phyloP scores from a whole-genome alignment of 2,797 vertebrate species.

The Aplochiton taeniatus region DNA sequence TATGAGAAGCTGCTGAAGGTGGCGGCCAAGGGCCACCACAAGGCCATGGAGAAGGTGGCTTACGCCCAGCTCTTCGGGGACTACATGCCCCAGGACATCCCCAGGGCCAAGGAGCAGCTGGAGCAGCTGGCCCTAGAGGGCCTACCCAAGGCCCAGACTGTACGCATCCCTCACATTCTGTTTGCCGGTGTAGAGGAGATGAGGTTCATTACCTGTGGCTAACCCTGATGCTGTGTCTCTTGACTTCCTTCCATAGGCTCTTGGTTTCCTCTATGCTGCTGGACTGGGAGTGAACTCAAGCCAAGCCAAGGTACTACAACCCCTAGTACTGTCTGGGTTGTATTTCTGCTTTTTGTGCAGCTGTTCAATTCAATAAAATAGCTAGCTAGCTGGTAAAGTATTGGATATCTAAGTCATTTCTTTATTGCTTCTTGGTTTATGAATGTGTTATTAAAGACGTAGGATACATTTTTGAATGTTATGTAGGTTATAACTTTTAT shows the following conservation, averaged over 20 bases:
- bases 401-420: too few species aligned
- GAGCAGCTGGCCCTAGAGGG: slow-evolving; percentile 91
- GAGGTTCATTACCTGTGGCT: too few species aligned
- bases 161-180: slow-evolving; percentile 48
- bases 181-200: too few species aligned
- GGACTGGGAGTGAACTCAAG: slow-evolving; percentile 96
- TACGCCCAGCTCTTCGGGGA: slow-evolving; percentile 94
- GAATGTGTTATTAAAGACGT: too few species aligned
- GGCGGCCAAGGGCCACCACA: slow-evolving; percentile 88
- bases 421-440: too few species aligned
- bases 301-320: slow-evolving; percentile 90
- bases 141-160: slow-evolving; percentile 93
- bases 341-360: too few species aligned
- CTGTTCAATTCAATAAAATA: too few species aligned
- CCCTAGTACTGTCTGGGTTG: too few species aligned
- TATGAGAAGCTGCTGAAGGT: slow-evolving; percentile 89
- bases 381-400: too few species aligned
- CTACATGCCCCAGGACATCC: slow-evolving; percentile 87
- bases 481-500: too few species aligned
- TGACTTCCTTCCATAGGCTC: slow-evolving; percentile 76
- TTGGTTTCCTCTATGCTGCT: slow-evolving; percentile 95
- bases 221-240: too few species aligned
- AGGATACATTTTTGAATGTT: too few species aligned
- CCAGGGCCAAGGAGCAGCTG: slow-evolving; percentile 86
- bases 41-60: slow-evolving; percentile 94